Evolutionary conservation across 2,888 invertebrate species (phyloP).

Genomic region (Muschampia plurimacula): DNA sequence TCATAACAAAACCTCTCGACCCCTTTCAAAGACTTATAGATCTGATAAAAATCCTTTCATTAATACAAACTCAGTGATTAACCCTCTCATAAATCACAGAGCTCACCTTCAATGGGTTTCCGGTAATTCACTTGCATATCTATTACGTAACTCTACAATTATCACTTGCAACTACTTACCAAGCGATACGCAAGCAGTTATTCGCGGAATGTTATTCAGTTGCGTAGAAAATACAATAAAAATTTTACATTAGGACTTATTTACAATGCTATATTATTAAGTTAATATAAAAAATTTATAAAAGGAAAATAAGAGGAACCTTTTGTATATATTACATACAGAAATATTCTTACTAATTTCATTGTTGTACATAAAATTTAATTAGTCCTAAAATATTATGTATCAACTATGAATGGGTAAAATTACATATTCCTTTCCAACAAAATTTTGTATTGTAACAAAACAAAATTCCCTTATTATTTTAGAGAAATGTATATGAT

Average conservation of each 20-base stretch:
- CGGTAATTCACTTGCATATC: constrained; percentile 35
- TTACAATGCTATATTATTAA: not conserved
- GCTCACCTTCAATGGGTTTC: constrained; percentile 36
- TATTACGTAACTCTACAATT: constrained; percentile 15
- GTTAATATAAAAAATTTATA: not conserved
- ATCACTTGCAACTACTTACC: constrained; percentile 12
- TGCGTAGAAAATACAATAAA: too few relatives aligned
- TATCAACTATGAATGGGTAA: constrained; percentile 19
- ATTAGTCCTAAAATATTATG: not conserved
- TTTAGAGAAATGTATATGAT: constrained; percentile 30
- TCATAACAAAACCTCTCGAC: constrained; percentile 66
- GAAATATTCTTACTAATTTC: too few relatives aligned
- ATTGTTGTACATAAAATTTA: not conserved
- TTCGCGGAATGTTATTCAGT: too few relatives aligned
- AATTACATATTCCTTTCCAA: constrained; percentile 2
- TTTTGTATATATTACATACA: not conserved
- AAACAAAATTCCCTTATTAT: constrained; percentile 27
- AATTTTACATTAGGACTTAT: not conserved
- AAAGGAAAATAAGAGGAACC: not conserved
- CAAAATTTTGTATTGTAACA: constrained; percentile 9
- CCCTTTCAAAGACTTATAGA: constrained; percentile 53
- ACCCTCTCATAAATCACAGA: constrained; percentile 77
- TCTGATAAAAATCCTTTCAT: constrained; percentile 68
- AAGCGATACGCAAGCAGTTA: not conserved
- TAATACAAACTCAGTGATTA: constrained; percentile 75